Base-by-base conservation (phyloP, 1,140 invertebrate species). In the Bombus huntii region DNA sequence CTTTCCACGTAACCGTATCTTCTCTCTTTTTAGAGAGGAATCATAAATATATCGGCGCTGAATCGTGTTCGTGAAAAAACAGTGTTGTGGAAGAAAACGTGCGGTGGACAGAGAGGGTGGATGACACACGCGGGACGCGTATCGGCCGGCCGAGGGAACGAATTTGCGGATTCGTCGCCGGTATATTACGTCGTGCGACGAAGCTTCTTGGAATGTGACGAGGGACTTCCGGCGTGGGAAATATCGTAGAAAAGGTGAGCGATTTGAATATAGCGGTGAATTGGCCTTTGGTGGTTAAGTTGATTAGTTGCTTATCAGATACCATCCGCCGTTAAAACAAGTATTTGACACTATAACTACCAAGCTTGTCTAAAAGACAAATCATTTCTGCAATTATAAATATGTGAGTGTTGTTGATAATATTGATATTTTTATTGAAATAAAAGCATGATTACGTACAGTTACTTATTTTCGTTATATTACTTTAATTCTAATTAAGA, bases 181-280 rank as follows among this genome's bases (percentile, higher is more conserved):
- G 71, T 76, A 6, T 74, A 86, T 57, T 31, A 75, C 70, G 81
- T 73, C 77, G 88, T 72, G 74, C 86, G 78, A 81, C 81, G 70
- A 86, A 81, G 47, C 66, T 62, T 59, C 89, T 81, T 90, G 89
- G 89, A 90, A 90, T 90, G 88, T 90, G 86, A 90, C 88, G 71
- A 76, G 86, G 59, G 59, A 90, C 78, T 72, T 72, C 62, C 78
- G 59, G 44, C 86, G 86, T 47, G 86, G 75, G 74, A 81, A 80
- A 71, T 87, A 83, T 88, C 83, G 79, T 88, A 90, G 79, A 86
- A 86, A 90, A 90, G 86, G 89, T 90, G 77, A 89, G 85, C 13
- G 44, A 53, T 66, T 57, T n/a, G 34, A 44, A 65, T 28, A 42
- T 28, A 42, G 65, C 22, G 66, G 22, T 65, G 28, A 68, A 9